Evolutionary conservation across 2,888 invertebrate genomes (phyloP).

Genomic region (Cheilosia soror): DNA sequence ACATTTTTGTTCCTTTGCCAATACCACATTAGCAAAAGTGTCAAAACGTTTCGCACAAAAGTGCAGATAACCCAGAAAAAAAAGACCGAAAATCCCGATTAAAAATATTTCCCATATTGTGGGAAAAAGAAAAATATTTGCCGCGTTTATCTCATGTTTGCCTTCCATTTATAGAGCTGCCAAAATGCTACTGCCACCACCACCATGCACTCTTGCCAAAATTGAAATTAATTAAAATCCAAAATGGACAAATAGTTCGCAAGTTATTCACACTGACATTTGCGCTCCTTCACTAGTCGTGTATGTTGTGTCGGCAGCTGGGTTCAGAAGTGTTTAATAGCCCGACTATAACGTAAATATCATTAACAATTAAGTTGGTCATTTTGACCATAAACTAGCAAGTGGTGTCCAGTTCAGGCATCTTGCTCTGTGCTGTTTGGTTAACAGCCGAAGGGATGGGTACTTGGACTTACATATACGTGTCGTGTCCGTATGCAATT

Average conservation of each 20-base stretch:
- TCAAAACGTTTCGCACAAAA: slow-evolving; percentile 13
- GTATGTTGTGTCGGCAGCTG: slow-evolving; percentile 4
- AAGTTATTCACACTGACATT: slow-evolving; percentile 22
- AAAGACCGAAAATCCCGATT: not conserved
- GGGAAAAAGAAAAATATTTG: no score
- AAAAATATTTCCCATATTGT: not conserved
- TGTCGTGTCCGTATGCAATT: slow-evolving; percentile 51
- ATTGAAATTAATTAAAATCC: slow-evolving; percentile 17
- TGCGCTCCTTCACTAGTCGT: not conserved
- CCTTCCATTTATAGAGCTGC: not conserved
- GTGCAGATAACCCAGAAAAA: not conserved
- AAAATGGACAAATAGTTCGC: slow-evolving; percentile 5
- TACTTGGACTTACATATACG: not conserved
- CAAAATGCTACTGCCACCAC: not conserved
- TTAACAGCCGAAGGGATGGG: not conserved
- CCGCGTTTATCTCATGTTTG: not conserved
- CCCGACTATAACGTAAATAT: slow-evolving; percentile 29
- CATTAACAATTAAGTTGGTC: slow-evolving; percentile 58
- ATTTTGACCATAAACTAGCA: slow-evolving; percentile 54
- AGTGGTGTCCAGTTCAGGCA: slow-evolving; percentile 17
- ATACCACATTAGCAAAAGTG: slow-evolving; percentile 23
- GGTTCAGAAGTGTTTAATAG: slow-evolving; percentile 19
- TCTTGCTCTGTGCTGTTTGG: slow-evolving; percentile 3
- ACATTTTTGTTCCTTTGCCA: slow-evolving; percentile 12
- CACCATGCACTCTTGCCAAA: not conserved